phyloP scores from a whole-genome alignment of 2,888 invertebrate species.

The Baronia brevicornis region DNA sequence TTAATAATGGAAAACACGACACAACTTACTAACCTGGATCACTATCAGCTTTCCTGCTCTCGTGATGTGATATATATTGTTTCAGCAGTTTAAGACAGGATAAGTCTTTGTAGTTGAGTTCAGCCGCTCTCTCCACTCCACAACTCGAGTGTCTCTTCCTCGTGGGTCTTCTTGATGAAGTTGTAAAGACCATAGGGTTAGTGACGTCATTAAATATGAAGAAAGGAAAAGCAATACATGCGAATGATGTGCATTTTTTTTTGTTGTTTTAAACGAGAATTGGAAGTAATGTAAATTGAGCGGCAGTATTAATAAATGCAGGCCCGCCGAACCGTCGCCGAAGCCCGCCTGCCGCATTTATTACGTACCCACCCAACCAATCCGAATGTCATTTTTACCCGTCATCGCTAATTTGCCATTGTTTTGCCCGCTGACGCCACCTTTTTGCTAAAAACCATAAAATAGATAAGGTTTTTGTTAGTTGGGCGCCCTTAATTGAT shows the following conservation, averaged over 20 bases:
- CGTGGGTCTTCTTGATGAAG: no score
- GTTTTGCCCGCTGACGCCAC: constrained; percentile 68
- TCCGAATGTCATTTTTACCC: constrained; percentile 66
- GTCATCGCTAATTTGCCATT: constrained; percentile 74
- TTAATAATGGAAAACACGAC: no score
- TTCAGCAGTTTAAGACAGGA: no score
- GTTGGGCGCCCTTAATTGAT: constrained; percentile 58
- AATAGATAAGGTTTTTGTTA: constrained; percentile 62
- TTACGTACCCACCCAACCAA: constrained; percentile 29
- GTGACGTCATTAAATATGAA: no score
- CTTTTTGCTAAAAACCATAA: constrained; percentile 68
- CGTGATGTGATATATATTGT: no score
- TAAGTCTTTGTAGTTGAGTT: no score
- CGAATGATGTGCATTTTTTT: background rate
- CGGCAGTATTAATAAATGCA: constrained; percentile 41
- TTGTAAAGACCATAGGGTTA: no score
- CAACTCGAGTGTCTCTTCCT: no score
- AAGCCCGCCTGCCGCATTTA: constrained; percentile 29
- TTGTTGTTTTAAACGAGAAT: constrained; percentile 10
- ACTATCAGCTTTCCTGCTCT: no score
- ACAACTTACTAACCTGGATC: no score
- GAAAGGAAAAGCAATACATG: no score
- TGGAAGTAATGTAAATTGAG: constrained; percentile 15
- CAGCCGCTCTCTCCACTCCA: no score
- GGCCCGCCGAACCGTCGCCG: constrained; percentile 34